A percentile compares a stretch with the other conserved stretches of the same genome.
These are phyloP conservation scores for Polypterus senegalus DNA, from an alignment of 2,113 vertebrate species.

Conservation along the genomic window DNA sequence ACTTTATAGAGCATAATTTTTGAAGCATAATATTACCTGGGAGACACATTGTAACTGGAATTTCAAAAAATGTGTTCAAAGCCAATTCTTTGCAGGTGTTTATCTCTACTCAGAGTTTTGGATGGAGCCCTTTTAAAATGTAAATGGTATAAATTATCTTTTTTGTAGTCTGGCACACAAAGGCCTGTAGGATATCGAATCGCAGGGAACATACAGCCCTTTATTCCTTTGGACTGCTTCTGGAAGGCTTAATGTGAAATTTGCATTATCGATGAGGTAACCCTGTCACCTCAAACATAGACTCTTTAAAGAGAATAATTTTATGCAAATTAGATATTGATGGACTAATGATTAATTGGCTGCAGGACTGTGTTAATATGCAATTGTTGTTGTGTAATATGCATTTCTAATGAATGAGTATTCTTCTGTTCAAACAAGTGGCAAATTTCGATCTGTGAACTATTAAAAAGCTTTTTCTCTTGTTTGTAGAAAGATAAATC, in stretches of 20 bases:
- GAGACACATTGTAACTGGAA: no score
- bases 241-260: conserved; percentile 75
- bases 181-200: conserved; percentile 45
- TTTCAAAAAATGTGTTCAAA: neutral
- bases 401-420: conserved; percentile 79
- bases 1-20: no score
- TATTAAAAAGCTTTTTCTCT: conserved; percentile 42
- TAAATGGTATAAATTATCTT: conserved; percentile 14
- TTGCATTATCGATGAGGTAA: conserved; percentile 96
- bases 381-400: conserved; percentile 74
- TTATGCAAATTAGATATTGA: conserved; percentile 98
- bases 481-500: conserved; percentile 40
- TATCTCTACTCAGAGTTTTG: neutral
- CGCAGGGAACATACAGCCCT: conserved; percentile 53
- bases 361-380: conserved; percentile 85
- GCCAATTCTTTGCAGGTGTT: neutral
- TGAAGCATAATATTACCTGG: no score
- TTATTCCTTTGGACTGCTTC: conserved; percentile 76
- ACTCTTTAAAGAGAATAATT: conserved; percentile 88
- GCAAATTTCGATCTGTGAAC: conserved; percentile 59
- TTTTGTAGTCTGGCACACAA: conserved; percentile 32
- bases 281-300: conserved; percentile 83
- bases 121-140: conserved; percentile 18
- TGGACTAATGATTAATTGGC: conserved; percentile 89
- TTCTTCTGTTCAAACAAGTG: conserved; percentile 69